These are phyloP conservation scores for Ceraclea dissimilis DNA, from an alignment of 2,888 invertebrate genomes.

Conservation along the genomic window DNA sequence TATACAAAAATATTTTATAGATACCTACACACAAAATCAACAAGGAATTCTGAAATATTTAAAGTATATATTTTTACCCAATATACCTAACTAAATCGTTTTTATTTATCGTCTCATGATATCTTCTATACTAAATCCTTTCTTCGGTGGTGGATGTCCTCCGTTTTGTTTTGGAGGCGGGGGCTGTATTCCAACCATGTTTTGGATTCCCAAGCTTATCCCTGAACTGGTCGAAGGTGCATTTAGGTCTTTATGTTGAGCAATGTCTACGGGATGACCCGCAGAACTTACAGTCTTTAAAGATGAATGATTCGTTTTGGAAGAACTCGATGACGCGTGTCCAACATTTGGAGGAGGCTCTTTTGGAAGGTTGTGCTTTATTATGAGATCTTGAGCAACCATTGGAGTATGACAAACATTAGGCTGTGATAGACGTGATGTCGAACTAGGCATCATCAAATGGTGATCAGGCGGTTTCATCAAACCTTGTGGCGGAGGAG, in stretches of 20 bases:
- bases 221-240: constrained; percentile 30
- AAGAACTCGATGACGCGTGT: constrained; percentile 39
- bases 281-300: constrained; percentile 23
- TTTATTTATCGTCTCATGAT: constrained; percentile 76
- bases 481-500: constrained; percentile 36
- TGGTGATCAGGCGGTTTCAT: constrained; percentile 29
- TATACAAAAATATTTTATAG: too few species aligned
- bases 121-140: constrained; percentile 86
- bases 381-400: constrained; percentile 46
- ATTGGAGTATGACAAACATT: constrained; percentile 35
- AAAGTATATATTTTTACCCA: too few species aligned
- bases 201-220: constrained; percentile 46
- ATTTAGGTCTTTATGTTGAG: constrained; percentile 32
- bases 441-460: constrained; percentile 37
- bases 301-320: constrained; percentile 32
- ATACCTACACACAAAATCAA: too few species aligned
- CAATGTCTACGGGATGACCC: constrained; percentile 3
- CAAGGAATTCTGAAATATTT: too few species aligned
- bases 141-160: constrained; percentile 50
- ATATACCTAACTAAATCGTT: too few species aligned
- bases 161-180: constrained; percentile 41
- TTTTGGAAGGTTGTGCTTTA: constrained; percentile 40
- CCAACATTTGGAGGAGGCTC: constrained; percentile 33
- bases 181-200: constrained; percentile 47
- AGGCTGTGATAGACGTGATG: constrained; percentile 33